Percentiles rank a stretch among this genome's conserved stretches.
Evolutionary conservation across 2,888 invertebrate species (phyloP).

Genomic region (Homarus gammarus): DNA sequence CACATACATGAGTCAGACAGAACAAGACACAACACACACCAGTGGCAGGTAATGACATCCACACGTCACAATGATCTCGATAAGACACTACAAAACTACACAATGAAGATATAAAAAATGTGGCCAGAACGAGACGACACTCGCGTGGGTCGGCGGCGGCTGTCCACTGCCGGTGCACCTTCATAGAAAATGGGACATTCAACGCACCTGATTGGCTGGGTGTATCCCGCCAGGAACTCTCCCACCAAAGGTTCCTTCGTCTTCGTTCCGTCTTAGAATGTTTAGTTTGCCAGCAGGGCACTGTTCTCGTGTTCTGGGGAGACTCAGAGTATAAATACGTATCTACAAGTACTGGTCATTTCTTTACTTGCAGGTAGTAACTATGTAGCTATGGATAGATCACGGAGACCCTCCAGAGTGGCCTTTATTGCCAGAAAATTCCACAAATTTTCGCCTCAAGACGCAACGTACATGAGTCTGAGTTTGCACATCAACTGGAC

Average conservation of each 20-base stretch:
- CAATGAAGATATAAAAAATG: constrained; percentile 10
- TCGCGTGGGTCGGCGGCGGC: neutral
- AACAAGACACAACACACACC: neutral
- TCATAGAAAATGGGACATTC: constrained; percentile 68
- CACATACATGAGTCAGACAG: too few relatives aligned
- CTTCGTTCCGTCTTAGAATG: constrained; percentile 63
- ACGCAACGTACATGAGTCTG: constrained; percentile 45
- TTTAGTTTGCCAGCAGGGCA: constrained; percentile 8
- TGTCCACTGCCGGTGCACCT: constrained; percentile 48
- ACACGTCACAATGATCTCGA: too few relatives aligned
- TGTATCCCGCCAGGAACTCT: constrained; percentile 24
- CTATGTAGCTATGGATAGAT: too few relatives aligned
- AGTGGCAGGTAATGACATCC: neutral
- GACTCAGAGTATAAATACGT: too few relatives aligned
- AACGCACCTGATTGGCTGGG: constrained; percentile 64
- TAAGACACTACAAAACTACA: too few relatives aligned
- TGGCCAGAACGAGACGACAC: constrained; percentile 6
- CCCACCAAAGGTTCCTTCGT: constrained; percentile 27
- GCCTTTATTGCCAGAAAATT: neutral
- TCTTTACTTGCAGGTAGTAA: too few relatives aligned
- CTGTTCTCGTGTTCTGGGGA: neutral
- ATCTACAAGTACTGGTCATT: too few relatives aligned
- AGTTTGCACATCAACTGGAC: constrained; percentile 65
- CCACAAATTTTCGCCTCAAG: constrained; percentile 39
- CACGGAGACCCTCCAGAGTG: too few relatives aligned